Base-by-base conservation (phyloP, 2,888 invertebrate genomes). In the Drosophila borborema region DNA sequence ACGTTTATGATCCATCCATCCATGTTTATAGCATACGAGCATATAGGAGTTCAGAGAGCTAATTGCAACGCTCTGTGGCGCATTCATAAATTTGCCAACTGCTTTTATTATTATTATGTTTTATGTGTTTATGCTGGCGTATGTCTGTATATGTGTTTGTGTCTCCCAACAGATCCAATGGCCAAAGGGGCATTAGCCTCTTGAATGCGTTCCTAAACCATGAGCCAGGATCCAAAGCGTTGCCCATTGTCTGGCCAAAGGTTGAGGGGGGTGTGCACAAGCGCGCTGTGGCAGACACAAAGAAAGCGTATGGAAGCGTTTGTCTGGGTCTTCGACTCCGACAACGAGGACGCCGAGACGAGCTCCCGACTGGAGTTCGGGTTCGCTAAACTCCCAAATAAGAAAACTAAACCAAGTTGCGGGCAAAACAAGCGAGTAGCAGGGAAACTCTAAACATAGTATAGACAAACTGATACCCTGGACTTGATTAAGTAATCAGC, bases 371-470 rank as follows among this genome's bases (percentile, higher is more conserved):
- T 43, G 49, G 34, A 64, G 58, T 72, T 75, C 54, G 79, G 58
- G 80, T 86, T 88, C 89, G 89, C 77, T 74, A 86, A 83, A 83
- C 89, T 84, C 64, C 74, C 43, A 65, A 55, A 55, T 38, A 55
- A 55, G 28, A 41, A 77, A 73, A 77, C 61, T 71, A 72, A 83
- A 60, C 69, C 72, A 72, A 71, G 81, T 63, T 66, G 61, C 59
- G 40, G 64, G 38, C 54, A 53, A 63, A 48, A 62, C 72, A 59
- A 71, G 23, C 51, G 8, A 34, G 34, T 18, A 38, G 23, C 60
- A 69, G 43, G 28, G 53, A 8, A 46, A 12, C 7, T 36, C 0
- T 28, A 28, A 0, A 28, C 28, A 28, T 28, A 1, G n/a, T 8
- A 12, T 20, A 18, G 36, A 54, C 45, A 18, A 3, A 18, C 0